Conservation (phyloP, 2,888 invertebrate species). For the Mallateleia sp. region DNA sequence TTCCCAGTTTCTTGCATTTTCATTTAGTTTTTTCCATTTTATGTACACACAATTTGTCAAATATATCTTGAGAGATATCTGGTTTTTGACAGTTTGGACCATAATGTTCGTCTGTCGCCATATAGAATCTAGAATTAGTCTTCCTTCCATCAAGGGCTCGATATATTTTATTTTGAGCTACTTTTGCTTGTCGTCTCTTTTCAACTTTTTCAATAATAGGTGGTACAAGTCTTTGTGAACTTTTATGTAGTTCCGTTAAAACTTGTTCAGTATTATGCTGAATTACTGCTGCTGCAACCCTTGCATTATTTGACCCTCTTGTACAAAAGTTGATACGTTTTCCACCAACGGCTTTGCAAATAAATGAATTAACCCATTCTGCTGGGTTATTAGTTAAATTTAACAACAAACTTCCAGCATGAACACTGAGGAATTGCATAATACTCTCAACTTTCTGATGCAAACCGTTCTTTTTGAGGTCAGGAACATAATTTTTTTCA, state of each 20-base stretch:
- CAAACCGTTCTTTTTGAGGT: not conserved
- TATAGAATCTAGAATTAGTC: not conserved
- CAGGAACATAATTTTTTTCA: constrained; percentile 13
- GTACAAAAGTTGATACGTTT: constrained; percentile 38
- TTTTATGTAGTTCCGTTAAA: not conserved
- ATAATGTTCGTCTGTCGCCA: constrained; percentile 19
- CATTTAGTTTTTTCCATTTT: not conserved
- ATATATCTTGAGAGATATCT: constrained; percentile 1
- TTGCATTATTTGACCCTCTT: constrained; percentile 6
- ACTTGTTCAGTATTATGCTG: not conserved
- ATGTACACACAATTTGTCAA: not conserved
- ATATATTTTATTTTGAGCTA: not conserved
- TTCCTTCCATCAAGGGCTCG: not conserved
- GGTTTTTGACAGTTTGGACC: constrained; percentile 23
- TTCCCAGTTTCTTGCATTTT: constrained; percentile 41
- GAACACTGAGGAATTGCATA: constrained; percentile 8
- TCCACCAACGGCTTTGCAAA: constrained; percentile 36
- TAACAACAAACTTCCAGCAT: constrained; percentile 37
- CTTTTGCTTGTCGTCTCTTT: not conserved
- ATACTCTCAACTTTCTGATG: constrained; percentile 6
- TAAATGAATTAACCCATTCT: constrained; percentile 44
- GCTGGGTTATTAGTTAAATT: constrained; percentile 38
- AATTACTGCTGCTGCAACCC: not conserved
- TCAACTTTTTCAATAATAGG: not conserved
- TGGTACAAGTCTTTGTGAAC: not conserved